A percentile compares a stretch with the other conserved stretches of the same genome.
These are phyloP conservation scores for Aphis craccivora DNA, from an alignment of 1,140 invertebrate genomes.

Conservation along the genomic window DNA sequence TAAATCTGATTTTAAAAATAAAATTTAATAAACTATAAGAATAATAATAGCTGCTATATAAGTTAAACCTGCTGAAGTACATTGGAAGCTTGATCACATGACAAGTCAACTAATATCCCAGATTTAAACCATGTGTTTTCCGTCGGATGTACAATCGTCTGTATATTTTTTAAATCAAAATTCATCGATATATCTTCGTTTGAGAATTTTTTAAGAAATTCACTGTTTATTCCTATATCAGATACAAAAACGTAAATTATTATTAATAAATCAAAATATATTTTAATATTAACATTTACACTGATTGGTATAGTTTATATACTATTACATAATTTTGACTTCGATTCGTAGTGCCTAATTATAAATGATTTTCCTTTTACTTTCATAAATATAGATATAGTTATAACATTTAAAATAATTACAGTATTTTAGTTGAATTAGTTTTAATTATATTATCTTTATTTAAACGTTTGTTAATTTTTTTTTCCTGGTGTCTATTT, in stretches of 20 bases:
- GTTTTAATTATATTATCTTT: too few species aligned
- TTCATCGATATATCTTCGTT: constrained; percentile 21
- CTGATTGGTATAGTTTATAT: background rate
- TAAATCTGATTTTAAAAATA: background rate
- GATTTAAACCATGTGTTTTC: background rate
- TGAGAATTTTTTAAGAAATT: constrained; percentile 7
- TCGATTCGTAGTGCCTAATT: background rate
- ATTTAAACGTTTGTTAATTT: too few species aligned
- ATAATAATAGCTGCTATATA: background rate
- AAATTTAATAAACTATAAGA: background rate
- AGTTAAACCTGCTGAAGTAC: constrained; percentile 30
- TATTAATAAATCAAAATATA: background rate
- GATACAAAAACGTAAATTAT: background rate
- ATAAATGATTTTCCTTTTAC: background rate
- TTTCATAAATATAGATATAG: background rate
- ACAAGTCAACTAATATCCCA: constrained; percentile 30
- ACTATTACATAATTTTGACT: background rate
- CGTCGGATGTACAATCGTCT: background rate
- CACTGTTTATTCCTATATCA: background rate
- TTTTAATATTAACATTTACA: background rate
- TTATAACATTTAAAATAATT: too few species aligned
- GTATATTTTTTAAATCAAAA: background rate
- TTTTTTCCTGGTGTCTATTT: too few species aligned
- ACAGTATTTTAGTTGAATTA: too few species aligned
- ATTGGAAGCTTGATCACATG: background rate